Evolutionary conservation across 1,140 invertebrate genomes (phyloP).

Genomic region (Drosophila trapezifrons): DNA sequence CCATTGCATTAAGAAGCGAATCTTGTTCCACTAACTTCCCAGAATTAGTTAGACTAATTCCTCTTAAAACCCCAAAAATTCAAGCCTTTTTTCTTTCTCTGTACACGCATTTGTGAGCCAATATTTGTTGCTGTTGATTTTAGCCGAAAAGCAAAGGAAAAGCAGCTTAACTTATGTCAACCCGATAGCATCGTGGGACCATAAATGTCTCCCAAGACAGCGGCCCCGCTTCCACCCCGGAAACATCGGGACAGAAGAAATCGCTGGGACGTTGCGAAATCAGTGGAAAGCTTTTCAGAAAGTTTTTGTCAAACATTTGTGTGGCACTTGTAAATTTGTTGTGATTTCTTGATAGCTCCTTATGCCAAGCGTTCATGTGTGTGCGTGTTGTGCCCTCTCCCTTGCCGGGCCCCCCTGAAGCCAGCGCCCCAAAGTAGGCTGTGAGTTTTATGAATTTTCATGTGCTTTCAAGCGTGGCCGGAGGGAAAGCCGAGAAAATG

Average conservation of each 20-base stretch:
- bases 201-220: slow-evolving; percentile 72
- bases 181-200: slow-evolving; percentile 77
- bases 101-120: slow-evolving; percentile 35
- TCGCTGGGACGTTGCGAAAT: slow-evolving; percentile 80
- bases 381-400: slow-evolving; percentile 17
- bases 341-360: slow-evolving; percentile 83
- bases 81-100: slow-evolving; percentile 19
- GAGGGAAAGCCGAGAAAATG: slow-evolving; percentile 55
- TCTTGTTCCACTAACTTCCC: too few species aligned
- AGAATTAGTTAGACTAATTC: too few species aligned
- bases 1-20: too few species aligned
- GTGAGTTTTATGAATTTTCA: slow-evolving; percentile 76
- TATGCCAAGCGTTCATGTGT: slow-evolving; percentile 56
- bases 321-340: slow-evolving; percentile 83
- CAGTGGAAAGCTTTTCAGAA: slow-evolving; percentile 80
- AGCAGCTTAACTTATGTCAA: slow-evolving; percentile 83
- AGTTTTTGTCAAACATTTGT: slow-evolving; percentile 83
- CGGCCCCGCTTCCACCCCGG: neutral
- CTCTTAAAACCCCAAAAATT: neutral
- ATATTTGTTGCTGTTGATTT: slow-evolving; percentile 67
- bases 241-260: slow-evolving; percentile 56
- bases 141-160: slow-evolving; percentile 74
- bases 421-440: slow-evolving; percentile 41
- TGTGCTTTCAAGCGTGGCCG: slow-evolving; percentile 70
- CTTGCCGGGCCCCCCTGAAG: neutral